These are phyloP conservation scores for Phrynocephalus vlangalii DNA, from an alignment of 2,797 vertebrate species.

Conservation along the genomic window DNA sequence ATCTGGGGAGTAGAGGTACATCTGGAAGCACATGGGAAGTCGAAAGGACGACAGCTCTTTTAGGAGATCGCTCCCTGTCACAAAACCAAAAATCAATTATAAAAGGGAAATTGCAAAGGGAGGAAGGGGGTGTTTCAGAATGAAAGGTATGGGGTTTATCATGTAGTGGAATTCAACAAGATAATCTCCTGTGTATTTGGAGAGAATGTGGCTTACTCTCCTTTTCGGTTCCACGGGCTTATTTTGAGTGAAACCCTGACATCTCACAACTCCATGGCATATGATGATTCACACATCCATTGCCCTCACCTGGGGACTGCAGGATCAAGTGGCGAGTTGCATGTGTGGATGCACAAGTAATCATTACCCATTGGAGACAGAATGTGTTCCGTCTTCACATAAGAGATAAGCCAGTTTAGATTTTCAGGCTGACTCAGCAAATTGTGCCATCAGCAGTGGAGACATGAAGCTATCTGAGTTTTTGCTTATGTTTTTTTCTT, in stretches of 20 bases:
- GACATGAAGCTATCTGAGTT: background rate
- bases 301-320: background rate
- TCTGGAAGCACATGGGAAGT: conserved; percentile 33
- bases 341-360: background rate
- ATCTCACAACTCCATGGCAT: background rate
- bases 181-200: background rate
- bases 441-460: background rate
- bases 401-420: background rate
- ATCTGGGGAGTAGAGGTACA: conserved; percentile 21
- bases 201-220: background rate
- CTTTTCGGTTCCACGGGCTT: background rate
- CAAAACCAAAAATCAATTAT: conserved; percentile 22
- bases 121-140: conserved; percentile 4
- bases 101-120: background rate
- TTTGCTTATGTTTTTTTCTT: background rate
- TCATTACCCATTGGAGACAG: background rate
- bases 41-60: conserved; percentile 23
- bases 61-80: conserved; percentile 11
- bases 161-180: background rate
- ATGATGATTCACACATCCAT: background rate
- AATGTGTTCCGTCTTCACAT: background rate
- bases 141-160: background rate
- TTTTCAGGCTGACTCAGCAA: background rate
- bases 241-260: background rate
- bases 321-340: background rate